phyloP scores from a whole-genome alignment of 2,113 vertebrate species.

The Dermatemys mawii region DNA sequence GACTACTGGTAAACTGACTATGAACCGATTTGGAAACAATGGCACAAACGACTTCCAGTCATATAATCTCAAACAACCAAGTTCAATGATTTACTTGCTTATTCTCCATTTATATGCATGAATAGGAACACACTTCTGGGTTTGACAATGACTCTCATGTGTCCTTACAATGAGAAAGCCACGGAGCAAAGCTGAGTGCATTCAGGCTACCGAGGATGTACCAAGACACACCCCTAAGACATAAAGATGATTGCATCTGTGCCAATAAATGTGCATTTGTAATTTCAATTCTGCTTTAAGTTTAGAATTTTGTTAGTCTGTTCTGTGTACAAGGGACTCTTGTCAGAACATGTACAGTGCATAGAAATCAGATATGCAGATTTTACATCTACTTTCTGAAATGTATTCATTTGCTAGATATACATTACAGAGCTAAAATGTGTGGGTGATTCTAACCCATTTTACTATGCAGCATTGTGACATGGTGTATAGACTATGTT shows the following conservation, averaged over 20 bases:
- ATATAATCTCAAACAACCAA: not conserved
- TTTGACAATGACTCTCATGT: not conserved
- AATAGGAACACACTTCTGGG: not conserved
- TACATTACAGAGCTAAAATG: rapidly evolving
- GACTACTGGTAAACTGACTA: not conserved
- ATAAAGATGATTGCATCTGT: not conserved
- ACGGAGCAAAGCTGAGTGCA: not conserved
- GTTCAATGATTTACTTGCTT: not conserved
- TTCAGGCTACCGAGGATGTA: not conserved
- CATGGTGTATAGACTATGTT: not conserved
- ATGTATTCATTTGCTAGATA: not conserved
- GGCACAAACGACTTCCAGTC: not conserved
- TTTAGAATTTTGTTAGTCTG: not conserved
- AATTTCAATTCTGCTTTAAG: not conserved
- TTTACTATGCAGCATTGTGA: not conserved
- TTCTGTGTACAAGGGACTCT: not conserved
- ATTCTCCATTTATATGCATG: not conserved
- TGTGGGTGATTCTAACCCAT: not conserved
- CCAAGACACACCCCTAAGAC: not conserved
- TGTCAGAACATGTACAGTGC: not conserved
- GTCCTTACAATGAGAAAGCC: not conserved
- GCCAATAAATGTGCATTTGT: not conserved
- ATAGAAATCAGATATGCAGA: rapidly evolving
- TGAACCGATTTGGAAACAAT: not conserved
- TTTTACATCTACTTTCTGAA: not conserved